Conservation (phyloP, 2,888 invertebrate genomes). For the Agonopterix arenella region DNA sequence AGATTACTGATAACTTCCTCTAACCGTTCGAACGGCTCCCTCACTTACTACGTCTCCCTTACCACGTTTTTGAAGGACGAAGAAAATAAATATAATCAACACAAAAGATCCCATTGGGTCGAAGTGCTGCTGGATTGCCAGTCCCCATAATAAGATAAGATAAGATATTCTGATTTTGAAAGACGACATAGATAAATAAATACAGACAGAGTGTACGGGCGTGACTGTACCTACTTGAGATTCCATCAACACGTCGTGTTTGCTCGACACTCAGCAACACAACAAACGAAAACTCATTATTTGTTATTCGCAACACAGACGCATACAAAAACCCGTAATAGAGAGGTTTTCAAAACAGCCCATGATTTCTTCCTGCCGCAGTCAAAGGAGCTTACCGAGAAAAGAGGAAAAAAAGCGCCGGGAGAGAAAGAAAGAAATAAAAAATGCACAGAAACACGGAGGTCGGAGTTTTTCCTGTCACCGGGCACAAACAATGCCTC, state of each 20-base stretch:
- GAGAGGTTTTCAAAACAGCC: slow-evolving; percentile 48
- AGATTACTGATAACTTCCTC: no score
- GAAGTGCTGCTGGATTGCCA: no score
- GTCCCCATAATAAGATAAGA: no score
- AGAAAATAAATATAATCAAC: no score
- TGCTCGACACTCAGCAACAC: neutral
- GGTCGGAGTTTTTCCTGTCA: slow-evolving; percentile 77
- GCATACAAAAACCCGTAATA: slow-evolving; percentile 24
- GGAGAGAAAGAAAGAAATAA: slow-evolving; percentile 59
- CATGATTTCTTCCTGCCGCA: slow-evolving; percentile 58
- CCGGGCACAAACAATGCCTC: slow-evolving; percentile 74
- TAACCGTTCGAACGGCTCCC: no score
- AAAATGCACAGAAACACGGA: slow-evolving; percentile 75
- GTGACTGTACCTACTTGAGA: neutral
- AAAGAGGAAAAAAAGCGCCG: slow-evolving; percentile 40
- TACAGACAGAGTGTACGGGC: no score
- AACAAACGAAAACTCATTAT: slow-evolving; percentile 7
- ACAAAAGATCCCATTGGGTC: no score
- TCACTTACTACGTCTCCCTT: no score
- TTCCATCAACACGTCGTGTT: slow-evolving; percentile 3
- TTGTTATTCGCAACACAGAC: slow-evolving; percentile 4
- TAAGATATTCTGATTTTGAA: no score
- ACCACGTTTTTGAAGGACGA: no score
- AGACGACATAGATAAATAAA: no score
- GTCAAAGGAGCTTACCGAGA: slow-evolving; percentile 61